Percentiles rank a stretch among this genome's conserved stretches.
These are phyloP conservation scores for Eubasilissa splendida DNA, from an alignment of 2,888 invertebrate genomes.

Conservation along the genomic window DNA sequence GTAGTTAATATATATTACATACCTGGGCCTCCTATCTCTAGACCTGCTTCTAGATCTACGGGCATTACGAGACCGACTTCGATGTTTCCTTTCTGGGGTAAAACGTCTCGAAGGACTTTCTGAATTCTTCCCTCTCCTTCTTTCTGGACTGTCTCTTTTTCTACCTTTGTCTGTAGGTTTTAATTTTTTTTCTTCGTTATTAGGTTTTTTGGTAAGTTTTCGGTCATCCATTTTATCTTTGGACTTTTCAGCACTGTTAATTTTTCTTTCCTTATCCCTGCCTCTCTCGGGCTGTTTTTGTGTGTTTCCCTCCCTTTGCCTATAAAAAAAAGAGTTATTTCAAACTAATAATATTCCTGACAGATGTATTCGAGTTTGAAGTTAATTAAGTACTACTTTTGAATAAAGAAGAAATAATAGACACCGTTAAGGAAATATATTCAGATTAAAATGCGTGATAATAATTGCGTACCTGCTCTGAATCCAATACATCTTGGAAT, in stretches of 20 bases:
- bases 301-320: neutral
- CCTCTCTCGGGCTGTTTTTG: slow-evolving; percentile 39
- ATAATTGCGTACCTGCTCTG: too few relatives aligned
- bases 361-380: too few relatives aligned
- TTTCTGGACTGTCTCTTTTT: slow-evolving; percentile 55
- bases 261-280: slow-evolving; percentile 35
- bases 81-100: slow-evolving; percentile 49
- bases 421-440: too few relatives aligned
- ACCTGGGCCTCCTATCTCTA: slow-evolving; percentile 52
- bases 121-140: slow-evolving; percentile 47
- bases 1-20: neutral
- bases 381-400: too few relatives aligned
- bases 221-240: slow-evolving; percentile 60
- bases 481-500: too few relatives aligned
- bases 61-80: slow-evolving; percentile 43
- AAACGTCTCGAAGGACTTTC: slow-evolving; percentile 49
- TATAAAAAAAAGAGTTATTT: neutral
- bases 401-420: too few relatives aligned
- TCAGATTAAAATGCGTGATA: too few relatives aligned
- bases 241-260: slow-evolving; percentile 54
- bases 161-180: slow-evolving; percentile 57
- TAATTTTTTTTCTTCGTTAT: slow-evolving; percentile 54
- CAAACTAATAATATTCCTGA: too few relatives aligned
- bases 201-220: slow-evolving; percentile 17
- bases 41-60: slow-evolving; percentile 50